Percentiles rank a stretch among this genome's conserved stretches.
These are phyloP conservation scores for Zoanthus sociatus DNA, from an alignment of 92 coral and sea anemone genomes.

Conservation along the genomic window DNA sequence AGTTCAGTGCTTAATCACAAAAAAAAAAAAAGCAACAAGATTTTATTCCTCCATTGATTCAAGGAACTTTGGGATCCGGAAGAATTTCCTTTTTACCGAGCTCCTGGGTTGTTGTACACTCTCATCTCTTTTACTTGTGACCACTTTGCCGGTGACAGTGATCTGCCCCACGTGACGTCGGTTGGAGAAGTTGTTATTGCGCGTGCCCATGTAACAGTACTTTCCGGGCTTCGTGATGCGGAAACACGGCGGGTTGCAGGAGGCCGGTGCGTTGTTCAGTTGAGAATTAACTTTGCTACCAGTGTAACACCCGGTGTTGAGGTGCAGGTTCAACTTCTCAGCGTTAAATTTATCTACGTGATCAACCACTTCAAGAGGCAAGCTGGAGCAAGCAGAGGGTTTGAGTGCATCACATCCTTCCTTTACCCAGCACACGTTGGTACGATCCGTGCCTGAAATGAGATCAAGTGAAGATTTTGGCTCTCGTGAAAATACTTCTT, in stretches of 20 bases:
- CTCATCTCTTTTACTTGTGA: slow-evolving; percentile 20
- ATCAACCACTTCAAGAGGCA: slow-evolving; percentile 58
- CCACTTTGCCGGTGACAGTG: slow-evolving; percentile 34
- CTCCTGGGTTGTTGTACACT: neutral
- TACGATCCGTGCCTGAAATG: slow-evolving; percentile 52
- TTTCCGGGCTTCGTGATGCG: slow-evolving; percentile 58
- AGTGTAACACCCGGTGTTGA: slow-evolving; percentile 50
- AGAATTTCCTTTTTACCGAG: slow-evolving; percentile 9
- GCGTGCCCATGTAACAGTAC: slow-evolving; percentile 58
- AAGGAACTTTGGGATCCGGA: too few relatives aligned
- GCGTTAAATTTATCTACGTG: slow-evolving; percentile 28
- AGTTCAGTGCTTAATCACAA: slow-evolving; percentile 22
- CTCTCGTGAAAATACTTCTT: too few relatives aligned
- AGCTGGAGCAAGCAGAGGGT: slow-evolving; percentile 33
- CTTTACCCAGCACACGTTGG: slow-evolving; percentile 55
- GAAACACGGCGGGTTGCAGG: slow-evolving; percentile 62
- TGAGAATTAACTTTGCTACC: slow-evolving; percentile 22
- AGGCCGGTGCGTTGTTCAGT: slow-evolving; percentile 56
- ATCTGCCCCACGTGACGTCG: slow-evolving; percentile 55
- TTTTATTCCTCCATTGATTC: neutral
- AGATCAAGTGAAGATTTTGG: neutral
- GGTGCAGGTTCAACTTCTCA: slow-evolving; percentile 28
- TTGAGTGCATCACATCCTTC: slow-evolving; percentile 59
- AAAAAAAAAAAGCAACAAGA: neutral
- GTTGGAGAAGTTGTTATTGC: slow-evolving; percentile 72